Percentiles rank a stretch among this genome's conserved stretches.
Conservation (phyloP, 2,797 vertebrate genomes). For the Smutsia temminckii region DNA sequence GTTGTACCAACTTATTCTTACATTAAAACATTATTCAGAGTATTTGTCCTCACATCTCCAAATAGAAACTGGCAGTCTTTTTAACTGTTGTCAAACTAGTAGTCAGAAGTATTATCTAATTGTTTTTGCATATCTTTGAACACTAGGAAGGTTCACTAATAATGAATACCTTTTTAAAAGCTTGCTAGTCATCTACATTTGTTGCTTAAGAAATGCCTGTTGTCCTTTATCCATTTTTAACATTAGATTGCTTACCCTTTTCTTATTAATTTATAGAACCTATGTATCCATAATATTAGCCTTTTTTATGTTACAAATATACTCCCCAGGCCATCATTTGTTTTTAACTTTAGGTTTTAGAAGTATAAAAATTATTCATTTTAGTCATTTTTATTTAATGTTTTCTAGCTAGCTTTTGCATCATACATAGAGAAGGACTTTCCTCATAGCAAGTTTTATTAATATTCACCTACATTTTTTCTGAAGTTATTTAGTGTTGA, state of each 20-base stretch:
- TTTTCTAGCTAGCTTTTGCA: neutral
- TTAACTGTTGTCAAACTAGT: neutral
- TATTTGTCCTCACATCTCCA: neutral
- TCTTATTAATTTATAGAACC: neutral
- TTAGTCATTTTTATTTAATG: neutral
- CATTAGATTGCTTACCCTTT: neutral
- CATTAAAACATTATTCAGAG: constrained; percentile 13
- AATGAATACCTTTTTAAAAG: neutral
- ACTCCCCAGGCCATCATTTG: neutral
- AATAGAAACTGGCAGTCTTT: neutral
- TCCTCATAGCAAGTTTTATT: neutral
- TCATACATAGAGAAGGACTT: neutral
- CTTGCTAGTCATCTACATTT: neutral
- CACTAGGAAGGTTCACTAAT: neutral
- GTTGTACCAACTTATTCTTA: neutral
- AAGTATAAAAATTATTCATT: neutral
- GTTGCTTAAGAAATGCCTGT: neutral
- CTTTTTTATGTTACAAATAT: neutral
- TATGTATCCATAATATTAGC: neutral
- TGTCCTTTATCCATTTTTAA: constrained; percentile 7
- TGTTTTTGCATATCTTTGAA: constrained; percentile 18
- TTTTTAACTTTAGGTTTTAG: constrained; percentile 12
- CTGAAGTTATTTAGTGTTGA: neutral
- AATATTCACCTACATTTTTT: neutral
- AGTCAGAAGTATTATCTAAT: neutral